These are phyloP conservation scores for Spodoptera frugiperda DNA, from an alignment of 1,140 invertebrate species.

Conservation along the genomic window DNA sequence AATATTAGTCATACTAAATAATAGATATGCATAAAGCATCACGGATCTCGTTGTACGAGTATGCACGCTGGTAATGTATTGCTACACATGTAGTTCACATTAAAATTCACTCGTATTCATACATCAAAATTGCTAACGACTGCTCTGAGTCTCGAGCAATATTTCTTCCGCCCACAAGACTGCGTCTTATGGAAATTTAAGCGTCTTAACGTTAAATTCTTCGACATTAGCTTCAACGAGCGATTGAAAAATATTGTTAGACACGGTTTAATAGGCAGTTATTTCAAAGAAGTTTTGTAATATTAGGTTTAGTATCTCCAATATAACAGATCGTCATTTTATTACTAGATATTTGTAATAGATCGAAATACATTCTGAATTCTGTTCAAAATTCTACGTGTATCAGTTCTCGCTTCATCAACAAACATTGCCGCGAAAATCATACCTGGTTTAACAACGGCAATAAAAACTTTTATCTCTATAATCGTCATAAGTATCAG, in stretches of 20 bases:
- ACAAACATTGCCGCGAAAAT: too few relatives aligned
- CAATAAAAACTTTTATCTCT: conserved; percentile 18
- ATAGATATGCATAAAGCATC: too few relatives aligned
- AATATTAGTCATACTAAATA: too few relatives aligned
- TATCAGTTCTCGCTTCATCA: too few relatives aligned
- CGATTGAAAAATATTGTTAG: neutral
- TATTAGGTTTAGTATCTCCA: too few relatives aligned
- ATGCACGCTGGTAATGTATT: too few relatives aligned
- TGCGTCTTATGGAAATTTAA: conserved; percentile 38
- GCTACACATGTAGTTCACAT: neutral
- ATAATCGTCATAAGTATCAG: conserved; percentile 18
- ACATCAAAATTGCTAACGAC: conserved; percentile 26
- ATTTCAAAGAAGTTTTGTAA: too few relatives aligned
- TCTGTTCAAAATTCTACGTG: too few relatives aligned
- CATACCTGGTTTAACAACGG: neutral
- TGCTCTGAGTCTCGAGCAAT: conserved; percentile 21
- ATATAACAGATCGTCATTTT: too few relatives aligned
- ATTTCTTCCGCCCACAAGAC: conserved; percentile 32
- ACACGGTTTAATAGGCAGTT: too few relatives aligned
- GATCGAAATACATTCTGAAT: neutral
- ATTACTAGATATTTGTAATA: too few relatives aligned
- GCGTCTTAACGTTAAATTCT: conserved; percentile 6
- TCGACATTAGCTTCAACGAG: conserved; percentile 13
- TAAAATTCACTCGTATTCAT: conserved; percentile 7
- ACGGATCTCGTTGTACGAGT: too few relatives aligned